These are phyloP conservation scores for Drusus annulatus DNA, from an alignment of 1,140 invertebrate species.

Conservation along the genomic window DNA sequence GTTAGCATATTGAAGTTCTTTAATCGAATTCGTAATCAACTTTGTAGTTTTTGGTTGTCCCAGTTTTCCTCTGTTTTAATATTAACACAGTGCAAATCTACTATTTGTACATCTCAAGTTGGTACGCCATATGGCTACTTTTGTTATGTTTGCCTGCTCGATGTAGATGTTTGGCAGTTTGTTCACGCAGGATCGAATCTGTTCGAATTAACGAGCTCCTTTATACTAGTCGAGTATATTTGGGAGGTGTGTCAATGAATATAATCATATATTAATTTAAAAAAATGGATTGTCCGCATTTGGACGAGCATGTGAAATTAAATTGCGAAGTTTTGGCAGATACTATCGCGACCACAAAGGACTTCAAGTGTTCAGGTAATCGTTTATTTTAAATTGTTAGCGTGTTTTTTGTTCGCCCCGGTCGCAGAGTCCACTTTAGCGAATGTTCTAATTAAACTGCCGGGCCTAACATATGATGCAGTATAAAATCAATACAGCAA, in stretches of 20 bases:
- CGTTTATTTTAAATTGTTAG: slow-evolving; percentile 22
- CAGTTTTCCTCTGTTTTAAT: too few relatives aligned
- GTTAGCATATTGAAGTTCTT: too few relatives aligned
- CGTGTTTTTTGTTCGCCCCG: background rate
- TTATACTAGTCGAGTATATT: slow-evolving; percentile 5
- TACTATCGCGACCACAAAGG: slow-evolving; percentile 66
- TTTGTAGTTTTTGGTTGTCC: too few relatives aligned
- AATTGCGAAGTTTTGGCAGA: slow-evolving; percentile 57
- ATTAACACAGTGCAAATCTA: slow-evolving; percentile 7
- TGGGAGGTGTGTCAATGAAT: slow-evolving; percentile 40
- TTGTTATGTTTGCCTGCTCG: slow-evolving; percentile 49
- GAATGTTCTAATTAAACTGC: slow-evolving; percentile 27
- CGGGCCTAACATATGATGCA: slow-evolving; percentile 44
- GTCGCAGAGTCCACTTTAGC: background rate
- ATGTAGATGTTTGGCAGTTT: slow-evolving; percentile 44
- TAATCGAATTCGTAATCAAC: background rate
- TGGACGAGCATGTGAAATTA: slow-evolving; percentile 74
- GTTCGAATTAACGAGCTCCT: background rate
- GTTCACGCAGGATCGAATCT: slow-evolving; percentile 43
- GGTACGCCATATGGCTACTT: slow-evolving; percentile 41
- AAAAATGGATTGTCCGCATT: slow-evolving; percentile 76
- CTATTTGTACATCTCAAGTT: slow-evolving; percentile 6
- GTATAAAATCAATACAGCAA: slow-evolving; percentile 70
- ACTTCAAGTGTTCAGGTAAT: slow-evolving; percentile 70
- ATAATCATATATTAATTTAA: slow-evolving; percentile 7